Base-by-base conservation (phyloP, 64 coral and sea anemone genomes). In the Anthopleura sola region DNA sequence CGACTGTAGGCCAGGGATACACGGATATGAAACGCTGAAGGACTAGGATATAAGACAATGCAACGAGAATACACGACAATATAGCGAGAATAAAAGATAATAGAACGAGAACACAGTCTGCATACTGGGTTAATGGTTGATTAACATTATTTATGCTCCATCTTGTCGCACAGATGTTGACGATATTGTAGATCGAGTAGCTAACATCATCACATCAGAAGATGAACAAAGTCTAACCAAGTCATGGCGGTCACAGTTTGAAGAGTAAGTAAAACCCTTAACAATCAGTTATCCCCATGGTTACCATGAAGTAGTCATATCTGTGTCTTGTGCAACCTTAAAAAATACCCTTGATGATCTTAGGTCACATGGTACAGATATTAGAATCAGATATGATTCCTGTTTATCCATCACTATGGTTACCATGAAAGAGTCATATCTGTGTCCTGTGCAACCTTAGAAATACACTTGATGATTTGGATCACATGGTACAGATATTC, bases 171-270 rank as follows among this genome's bases (percentile, higher is more conserved):
- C 86, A 95, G 94, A 95, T 95, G 90, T 95, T 26, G 94, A 95
- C 36, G 91, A 92, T 55, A 95, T 95, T 68, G 94, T 95, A 23
- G 94, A 95, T 49, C 56, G 94, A 56, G 94, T 95, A 17, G 90
- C 94, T 1, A 95, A 95, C 66, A 95, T 95, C 38, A 95, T 95
- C 56, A 95, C 94, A 44, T 89, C 90, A 49, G 90, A 95, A 53
- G 94, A 95, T 86, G 77, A 95, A 49, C 82, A 95, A n/a, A 92
- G 94, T 78, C 58, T 95, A 3, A 77, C 81, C 34, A 95, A 95
- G 33, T 89, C 86, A 38, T 95, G 94, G 94, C 83, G 94, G 55
- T 47, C 90, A 33, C 94, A 95, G 47, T 95, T 95, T 84, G 94
- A 95, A 87, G 94, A 95, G 94, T 95, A 82, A 89, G 94, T 91